Conservation (phyloP, 2,888 invertebrate species). For the Formica aserva region DNA sequence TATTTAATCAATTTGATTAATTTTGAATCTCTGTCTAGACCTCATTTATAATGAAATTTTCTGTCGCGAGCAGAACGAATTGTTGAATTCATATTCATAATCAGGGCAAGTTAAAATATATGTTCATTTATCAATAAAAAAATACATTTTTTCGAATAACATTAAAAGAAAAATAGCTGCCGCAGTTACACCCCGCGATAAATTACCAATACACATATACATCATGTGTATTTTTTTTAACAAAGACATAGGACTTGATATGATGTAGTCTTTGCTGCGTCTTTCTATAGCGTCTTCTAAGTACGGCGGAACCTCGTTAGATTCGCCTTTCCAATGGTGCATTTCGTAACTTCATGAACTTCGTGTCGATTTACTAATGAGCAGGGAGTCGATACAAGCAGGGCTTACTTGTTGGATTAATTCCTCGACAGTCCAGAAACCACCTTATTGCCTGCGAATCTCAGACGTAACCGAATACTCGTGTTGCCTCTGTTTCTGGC, state of each 20-base stretch:
- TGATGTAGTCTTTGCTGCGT: neutral
- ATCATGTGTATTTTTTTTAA: neutral
- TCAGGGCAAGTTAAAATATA: neutral
- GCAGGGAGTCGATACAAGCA: slow-evolving; percentile 41
- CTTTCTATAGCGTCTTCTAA: neutral
- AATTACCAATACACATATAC: neutral
- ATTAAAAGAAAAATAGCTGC: neutral
- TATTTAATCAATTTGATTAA: neutral
- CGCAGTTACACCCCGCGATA: neutral
- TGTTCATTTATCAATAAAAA: neutral
- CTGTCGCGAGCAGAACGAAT: neutral
- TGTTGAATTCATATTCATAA: slow-evolving; percentile 5
- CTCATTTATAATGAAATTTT: neutral
- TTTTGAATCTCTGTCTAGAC: neutral
- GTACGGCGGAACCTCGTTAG: slow-evolving; percentile 47
- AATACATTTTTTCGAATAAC: neutral
- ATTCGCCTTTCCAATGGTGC: slow-evolving; percentile 39
- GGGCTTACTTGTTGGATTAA: slow-evolving; percentile 57
- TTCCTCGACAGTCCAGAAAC: slow-evolving; percentile 44
- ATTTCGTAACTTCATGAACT: slow-evolving; percentile 28
- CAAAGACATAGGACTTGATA: neutral
- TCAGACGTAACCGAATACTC: slow-evolving; percentile 9
- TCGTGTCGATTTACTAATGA: slow-evolving; percentile 62
- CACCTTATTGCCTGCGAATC: slow-evolving; percentile 20
- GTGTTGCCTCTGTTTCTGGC: neutral